Base-by-base conservation (phyloP, 2,888 invertebrate genomes). In the Rhagonycha lutea region DNA sequence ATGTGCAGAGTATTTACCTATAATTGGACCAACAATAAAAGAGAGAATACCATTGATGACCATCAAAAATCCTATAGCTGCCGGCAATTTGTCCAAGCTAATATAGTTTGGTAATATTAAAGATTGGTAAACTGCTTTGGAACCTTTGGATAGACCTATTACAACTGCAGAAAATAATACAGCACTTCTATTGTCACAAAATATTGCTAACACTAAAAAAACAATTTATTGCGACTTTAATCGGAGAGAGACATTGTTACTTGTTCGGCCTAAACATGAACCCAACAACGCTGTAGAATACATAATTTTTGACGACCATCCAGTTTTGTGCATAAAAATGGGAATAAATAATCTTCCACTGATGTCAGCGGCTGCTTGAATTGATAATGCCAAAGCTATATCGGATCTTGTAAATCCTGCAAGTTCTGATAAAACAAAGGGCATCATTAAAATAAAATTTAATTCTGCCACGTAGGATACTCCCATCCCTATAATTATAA, bases 381-480 rank as follows among this genome's bases (percentile, higher is more conserved):
- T 82, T 3, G 88, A 87, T 76, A 87, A 84, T 9, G 87, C 83
- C 4, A 82, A 84, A 0, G 88, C 89, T 4, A 89, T 83, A 14
- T 86, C 84, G 1, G 82, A 77, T 68, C 83, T 81, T 3, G 81
- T 79, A 67, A 89, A 86, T 1, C 82, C 80, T 0, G 87, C 84
- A 24, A 89, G 82, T 76, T 86, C 86, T 3, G 85, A 81, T 14
- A 89, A 81, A 24, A 89, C 86, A 75, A 89, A 89, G 26, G 89
- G 89, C 61, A 87, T 86, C 87, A 89, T 88, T 14, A 89, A 79
- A 71, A 88, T 86, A 65, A 89, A 88, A 81, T 89, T 89, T 4
- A 88, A 82, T 80, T 89, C 89, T 2, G 89, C 86, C 18, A 88
- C 89, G 74, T 88, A 89, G 24, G 87, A 88, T 14, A 89, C 79